A percentile compares a stretch with the other conserved stretches of the same genome.
Evolutionary conservation across 2,888 invertebrate species (phyloP).

Genomic region (Cenopis cana): DNA sequence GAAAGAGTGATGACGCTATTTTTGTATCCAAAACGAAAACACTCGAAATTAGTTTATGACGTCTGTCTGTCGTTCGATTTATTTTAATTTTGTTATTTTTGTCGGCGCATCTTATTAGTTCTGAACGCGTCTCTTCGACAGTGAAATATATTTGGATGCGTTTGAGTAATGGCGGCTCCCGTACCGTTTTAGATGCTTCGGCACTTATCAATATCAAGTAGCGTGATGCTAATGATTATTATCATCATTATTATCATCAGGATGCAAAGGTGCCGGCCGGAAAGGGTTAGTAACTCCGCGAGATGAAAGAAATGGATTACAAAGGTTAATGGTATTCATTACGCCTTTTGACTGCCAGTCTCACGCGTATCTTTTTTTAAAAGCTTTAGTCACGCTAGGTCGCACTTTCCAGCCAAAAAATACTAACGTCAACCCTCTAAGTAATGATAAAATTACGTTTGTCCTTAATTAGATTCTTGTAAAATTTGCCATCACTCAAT

Average conservation of each 20-base stretch:
- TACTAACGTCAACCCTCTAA: background rate
- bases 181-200: slow-evolving; percentile 25
- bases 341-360: background rate
- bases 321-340: slow-evolving; percentile 23
- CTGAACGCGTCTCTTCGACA: slow-evolving; percentile 74
- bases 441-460: background rate
- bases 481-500: background rate
- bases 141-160: slow-evolving; percentile 74
- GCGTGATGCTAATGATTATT: slow-evolving; percentile 21
- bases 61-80: slow-evolving; percentile 85
- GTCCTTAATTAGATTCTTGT: background rate
- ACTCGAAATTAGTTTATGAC: slow-evolving; percentile 85
- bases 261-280: slow-evolving; percentile 4
- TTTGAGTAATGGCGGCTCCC: slow-evolving; percentile 63
- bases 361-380: slow-evolving; percentile 1
- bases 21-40: slow-evolving; percentile 83
- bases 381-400: slow-evolving; percentile 7
- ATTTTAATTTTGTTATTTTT: slow-evolving; percentile 85
- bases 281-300: slow-evolving; percentile 4
- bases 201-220: slow-evolving; percentile 25
- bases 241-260: slow-evolving; percentile 50
- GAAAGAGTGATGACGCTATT: slow-evolving; percentile 84
- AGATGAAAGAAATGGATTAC: slow-evolving; percentile 2
- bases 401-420: background rate
- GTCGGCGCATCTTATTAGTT: slow-evolving; percentile 76